Evolutionary conservation across 2,797 vertebrate species (phyloP), one percentile per base, ranked within the genome.

Genomic region (Chlorospingus flavigularis): DNA sequence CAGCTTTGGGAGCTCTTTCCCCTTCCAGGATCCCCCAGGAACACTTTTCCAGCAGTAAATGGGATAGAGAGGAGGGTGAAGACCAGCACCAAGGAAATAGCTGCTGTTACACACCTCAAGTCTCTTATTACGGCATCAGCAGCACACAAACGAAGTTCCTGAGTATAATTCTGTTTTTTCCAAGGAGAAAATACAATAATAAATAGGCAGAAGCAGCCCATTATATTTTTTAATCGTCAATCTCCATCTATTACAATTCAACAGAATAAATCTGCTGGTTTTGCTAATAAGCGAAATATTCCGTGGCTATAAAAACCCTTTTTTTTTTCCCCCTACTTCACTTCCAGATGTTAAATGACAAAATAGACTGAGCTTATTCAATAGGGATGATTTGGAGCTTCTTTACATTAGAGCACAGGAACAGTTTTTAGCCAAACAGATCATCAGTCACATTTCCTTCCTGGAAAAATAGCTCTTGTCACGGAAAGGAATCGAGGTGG

Each of bases 251-350:
- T 17, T 63, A 31, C 13, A 40, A 66, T 25, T 20, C 83, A 35
- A 66, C 43, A 55, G n/a, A 81, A 86, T 23, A 81, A 60, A 92
- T 81, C 5, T 19, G 65, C 68, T 62, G 60, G 3, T 89, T 80
- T 60, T 65, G 60, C 57, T 81, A 88, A 88, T 60, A 89, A 93
- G 80, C 54, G 87, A 95, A 96, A 95, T 72, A 91, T 39, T 89
- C 61, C 0, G 6, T n/a, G 77, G 58, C 39, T 62, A 60, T 20
- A 68, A 91, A 54, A 20, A 7, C 3, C 6, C 8, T 37, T 33
- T 37, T 25, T 25, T 19, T 14, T 17, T 2, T 0, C 0, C 5
- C 20, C 28, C 63, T 35, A 40, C 37, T 70, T 90, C 51, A 33
- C 65, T 89, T 72, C 73, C 76, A 85, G 78, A 83, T 72, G 81